Percentiles rank a stretch among this genome's conserved stretches.
Evolutionary conservation across 2,888 invertebrate genomes (phyloP).

Genomic region (Aporophyla lueneburgensis): DNA sequence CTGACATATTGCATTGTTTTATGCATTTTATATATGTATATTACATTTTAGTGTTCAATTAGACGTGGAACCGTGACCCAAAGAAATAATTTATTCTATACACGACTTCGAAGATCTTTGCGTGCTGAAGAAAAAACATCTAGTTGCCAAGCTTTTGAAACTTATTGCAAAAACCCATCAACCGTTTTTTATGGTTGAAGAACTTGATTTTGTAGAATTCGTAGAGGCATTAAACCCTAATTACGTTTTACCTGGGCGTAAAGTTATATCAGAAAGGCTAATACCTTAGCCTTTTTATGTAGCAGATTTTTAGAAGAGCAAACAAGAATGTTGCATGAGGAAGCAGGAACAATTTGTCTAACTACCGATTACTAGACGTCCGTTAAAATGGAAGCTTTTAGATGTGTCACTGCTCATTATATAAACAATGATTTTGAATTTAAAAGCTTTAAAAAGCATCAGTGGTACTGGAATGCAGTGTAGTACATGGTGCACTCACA

Average conservation of each 20-base stretch:
- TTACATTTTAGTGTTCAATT: no score
- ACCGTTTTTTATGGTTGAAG: conserved; percentile 8
- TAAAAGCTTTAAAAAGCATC: no score
- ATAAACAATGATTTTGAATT: conserved; percentile 8
- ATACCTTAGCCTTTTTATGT: conserved; percentile 6
- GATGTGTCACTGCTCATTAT: conserved; percentile 4
- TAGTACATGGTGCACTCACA: neutral
- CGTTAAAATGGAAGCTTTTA: neutral
- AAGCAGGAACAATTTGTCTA: conserved; percentile 11
- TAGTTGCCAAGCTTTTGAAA: neutral
- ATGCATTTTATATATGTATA: no score
- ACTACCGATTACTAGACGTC: conserved; percentile 9
- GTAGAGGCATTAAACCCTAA: conserved; percentile 7
- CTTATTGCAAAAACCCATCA: conserved; percentile 3
- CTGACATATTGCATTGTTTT: no score
- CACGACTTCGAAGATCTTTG: conserved; percentile 3
- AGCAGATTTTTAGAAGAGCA: conserved; percentile 16
- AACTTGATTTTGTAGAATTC: conserved; percentile 11
- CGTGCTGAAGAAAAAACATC: conserved; percentile 7
- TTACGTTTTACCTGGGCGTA: conserved; percentile 6
- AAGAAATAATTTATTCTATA: neutral
- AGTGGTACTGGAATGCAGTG: conserved; percentile 4
- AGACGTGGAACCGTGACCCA: neutral
- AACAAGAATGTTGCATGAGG: conserved; percentile 1
- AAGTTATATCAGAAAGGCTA: neutral